These are phyloP conservation scores for Drosophila pseudotalamancana DNA, from an alignment of 2,888 invertebrate genomes.

Conservation along the genomic window DNA sequence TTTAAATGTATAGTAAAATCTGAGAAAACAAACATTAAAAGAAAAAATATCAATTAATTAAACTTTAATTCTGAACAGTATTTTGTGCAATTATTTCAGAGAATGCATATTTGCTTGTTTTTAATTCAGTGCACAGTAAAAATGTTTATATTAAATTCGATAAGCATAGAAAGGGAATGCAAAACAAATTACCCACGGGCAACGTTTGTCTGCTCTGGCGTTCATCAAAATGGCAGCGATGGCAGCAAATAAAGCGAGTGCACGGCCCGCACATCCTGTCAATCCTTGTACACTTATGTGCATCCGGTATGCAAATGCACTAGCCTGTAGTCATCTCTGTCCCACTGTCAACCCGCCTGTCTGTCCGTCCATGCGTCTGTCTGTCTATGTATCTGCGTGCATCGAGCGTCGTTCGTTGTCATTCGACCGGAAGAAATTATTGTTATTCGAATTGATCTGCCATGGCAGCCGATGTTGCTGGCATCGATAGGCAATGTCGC, in stretches of 20 bases:
- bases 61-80: background rate
- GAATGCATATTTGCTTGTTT: background rate
- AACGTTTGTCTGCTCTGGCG: background rate
- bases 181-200: constrained; percentile 42
- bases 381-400: constrained; percentile 44
- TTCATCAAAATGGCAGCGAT: constrained; percentile 28
- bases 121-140: constrained; percentile 9
- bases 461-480: constrained; percentile 42
- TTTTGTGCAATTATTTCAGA: background rate
- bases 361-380: background rate
- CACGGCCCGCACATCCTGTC: constrained; percentile 77
- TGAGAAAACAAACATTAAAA: too few species aligned
- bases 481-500: constrained; percentile 51
- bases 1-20: too few species aligned
- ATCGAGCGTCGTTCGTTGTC: constrained; percentile 45
- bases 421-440: constrained; percentile 78
- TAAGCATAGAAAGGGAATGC: constrained; percentile 34
- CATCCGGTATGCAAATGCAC: constrained; percentile 71
- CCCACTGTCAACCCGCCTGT: constrained; percentile 3
- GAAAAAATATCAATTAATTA: background rate
- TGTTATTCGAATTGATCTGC: constrained; percentile 80
- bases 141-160: constrained; percentile 49
- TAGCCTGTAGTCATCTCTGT: constrained; percentile 42
- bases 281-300: constrained; percentile 74
- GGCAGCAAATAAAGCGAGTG: constrained; percentile 60